A percentile compares a stretch with the other conserved stretches of the same genome.
Conservation (phyloP, 2,113 vertebrate genomes). For the Telmatochromis sp. region DNA sequence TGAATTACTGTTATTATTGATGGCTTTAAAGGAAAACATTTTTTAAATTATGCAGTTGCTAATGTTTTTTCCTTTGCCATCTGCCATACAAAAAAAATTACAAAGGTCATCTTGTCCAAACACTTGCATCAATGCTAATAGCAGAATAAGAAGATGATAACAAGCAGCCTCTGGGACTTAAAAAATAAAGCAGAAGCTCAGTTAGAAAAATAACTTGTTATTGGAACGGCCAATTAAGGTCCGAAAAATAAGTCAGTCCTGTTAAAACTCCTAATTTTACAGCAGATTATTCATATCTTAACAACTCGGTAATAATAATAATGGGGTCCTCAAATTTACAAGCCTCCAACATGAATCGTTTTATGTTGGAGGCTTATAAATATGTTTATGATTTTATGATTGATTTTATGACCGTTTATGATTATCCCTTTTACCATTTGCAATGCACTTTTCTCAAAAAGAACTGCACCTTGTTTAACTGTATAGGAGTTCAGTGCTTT, state of each 20-base stretch:
- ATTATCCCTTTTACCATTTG: background rate
- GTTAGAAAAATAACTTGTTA: background rate
- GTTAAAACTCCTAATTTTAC: background rate
- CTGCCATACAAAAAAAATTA: background rate
- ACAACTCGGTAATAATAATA: background rate
- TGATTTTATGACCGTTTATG: background rate
- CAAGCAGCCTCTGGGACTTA: background rate
- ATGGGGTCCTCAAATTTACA: background rate
- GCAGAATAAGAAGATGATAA: background rate
- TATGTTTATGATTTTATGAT: background rate
- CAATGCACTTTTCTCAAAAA: background rate
- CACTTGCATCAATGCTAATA: background rate
- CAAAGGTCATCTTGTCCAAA: background rate
- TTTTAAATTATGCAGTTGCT: background rate
- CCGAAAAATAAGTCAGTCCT: background rate
- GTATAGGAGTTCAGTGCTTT: background rate
- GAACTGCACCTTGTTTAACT: background rate
- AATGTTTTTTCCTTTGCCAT: background rate
- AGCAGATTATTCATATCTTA: background rate
- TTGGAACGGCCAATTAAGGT: background rate
- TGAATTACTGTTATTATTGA: background rate
- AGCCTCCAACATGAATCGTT: fast-evolving
- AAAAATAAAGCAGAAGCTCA: background rate
- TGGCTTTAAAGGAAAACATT: background rate
- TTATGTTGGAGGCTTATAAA: background rate